phyloP scores from a whole-genome alignment of 2,113 vertebrate genomes.

The Climacteris rufus region DNA sequence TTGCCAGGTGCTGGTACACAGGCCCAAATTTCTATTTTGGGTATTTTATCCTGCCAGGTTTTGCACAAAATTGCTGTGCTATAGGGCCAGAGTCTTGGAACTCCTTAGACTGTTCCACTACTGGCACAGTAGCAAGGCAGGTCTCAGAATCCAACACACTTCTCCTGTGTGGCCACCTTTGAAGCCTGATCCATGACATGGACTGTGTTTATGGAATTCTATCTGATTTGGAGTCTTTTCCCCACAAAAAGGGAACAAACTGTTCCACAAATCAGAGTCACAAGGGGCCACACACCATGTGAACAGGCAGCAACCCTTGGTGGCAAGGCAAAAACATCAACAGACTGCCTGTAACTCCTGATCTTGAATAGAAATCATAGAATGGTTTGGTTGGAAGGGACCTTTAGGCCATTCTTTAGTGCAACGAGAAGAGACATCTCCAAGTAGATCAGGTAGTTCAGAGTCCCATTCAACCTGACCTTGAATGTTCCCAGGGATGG shows the following conservation, averaged over 20 bases:
- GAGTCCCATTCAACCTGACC: neutral
- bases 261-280: neutral
- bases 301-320: rapidly evolving
- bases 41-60: neutral
- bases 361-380: neutral
- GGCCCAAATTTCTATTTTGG: neutral
- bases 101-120: neutral
- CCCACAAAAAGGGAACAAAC: neutral
- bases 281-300: neutral
- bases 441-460: neutral
- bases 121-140: neutral
- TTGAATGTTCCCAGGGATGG: neutral
- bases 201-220: rapidly evolving
- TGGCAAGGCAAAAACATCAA: neutral
- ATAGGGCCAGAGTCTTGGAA: neutral
- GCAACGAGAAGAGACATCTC: neutral
- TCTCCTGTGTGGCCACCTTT: neutral
- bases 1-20: neutral
- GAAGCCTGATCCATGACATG: neutral
- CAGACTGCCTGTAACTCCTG: neutral
- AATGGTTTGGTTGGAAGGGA: neutral
- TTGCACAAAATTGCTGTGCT: neutral
- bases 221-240: rapidly evolving
- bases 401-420: neutral
- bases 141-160: rapidly evolving